phyloP scores from a whole-genome alignment of 2,888 invertebrate genomes.

The Hylaea fasciaria region DNA sequence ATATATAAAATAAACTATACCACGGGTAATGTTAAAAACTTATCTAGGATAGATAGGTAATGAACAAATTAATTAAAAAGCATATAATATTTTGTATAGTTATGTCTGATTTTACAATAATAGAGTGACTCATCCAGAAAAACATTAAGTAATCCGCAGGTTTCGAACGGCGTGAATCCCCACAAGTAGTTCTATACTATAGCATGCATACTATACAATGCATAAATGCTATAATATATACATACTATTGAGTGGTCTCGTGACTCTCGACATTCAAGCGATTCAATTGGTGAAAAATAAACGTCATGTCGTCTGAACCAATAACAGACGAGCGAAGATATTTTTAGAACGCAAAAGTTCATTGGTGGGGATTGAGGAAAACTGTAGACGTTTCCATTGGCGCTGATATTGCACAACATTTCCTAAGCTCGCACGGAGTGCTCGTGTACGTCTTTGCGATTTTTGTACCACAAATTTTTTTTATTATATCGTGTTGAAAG shows the following conservation, averaged over 20 bases:
- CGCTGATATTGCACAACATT: conserved; percentile 77
- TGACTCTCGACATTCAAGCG: conserved; percentile 59
- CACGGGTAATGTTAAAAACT: neutral
- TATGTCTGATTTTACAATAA: neutral
- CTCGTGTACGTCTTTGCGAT: conserved; percentile 50
- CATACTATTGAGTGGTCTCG: conserved; percentile 59
- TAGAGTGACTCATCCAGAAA: conserved; percentile 50
- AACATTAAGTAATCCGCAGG: conserved; percentile 45
- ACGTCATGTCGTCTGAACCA: conserved; percentile 72
- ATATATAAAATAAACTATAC: no score
- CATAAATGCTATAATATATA: no score
- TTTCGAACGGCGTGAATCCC: conserved; percentile 59
- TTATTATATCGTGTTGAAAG: conserved; percentile 23
- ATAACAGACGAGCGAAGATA: conserved; percentile 59
- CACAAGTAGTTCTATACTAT: conserved; percentile 39
- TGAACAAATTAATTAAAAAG: neutral
- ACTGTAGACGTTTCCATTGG: conserved; percentile 54
- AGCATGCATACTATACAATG: conserved; percentile 39
- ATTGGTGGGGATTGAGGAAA: conserved; percentile 76
- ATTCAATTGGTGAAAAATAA: conserved; percentile 66
- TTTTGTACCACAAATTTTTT: conserved; percentile 19
- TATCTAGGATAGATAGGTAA: neutral
- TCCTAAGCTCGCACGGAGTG: conserved; percentile 62
- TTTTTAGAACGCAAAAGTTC: conserved; percentile 75
- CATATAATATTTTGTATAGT: neutral